Base-by-base conservation (phyloP, 2,797 vertebrate genomes). In the Typhlichthys subterraneus region DNA sequence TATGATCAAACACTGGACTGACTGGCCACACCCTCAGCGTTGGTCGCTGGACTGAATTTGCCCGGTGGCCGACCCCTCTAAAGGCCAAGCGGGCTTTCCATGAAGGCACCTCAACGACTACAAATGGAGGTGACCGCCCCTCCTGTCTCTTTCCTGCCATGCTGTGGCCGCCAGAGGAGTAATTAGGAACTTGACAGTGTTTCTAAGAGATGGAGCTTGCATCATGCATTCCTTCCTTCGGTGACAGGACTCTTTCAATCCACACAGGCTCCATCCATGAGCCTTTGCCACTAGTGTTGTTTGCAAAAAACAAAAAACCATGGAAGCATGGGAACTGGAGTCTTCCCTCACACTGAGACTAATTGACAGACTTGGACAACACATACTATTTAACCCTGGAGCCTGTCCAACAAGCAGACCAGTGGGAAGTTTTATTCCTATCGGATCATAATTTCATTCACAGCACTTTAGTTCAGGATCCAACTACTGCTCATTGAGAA, bases 381-480 rank as follows among this genome's bases (percentile, higher is more conserved):
- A 89, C 83, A 77, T 82, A 88, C 85, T 82, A 70, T 80, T 72
- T 67, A 77, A 81, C 76, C 70, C 70, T 82, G 72, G 80, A 81
- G 79, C 85, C 82, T 91, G 86, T 89, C 80, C 72, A 76, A 78
- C 79, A 82, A 38, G 81, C 85, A 85, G 83, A 89, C 82, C 80
- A 84, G 79, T 57, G 72, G 74, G 83, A 80, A 75, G 78, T 82
- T 85, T 75, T 82, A 83, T 88, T 79, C 63, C 48, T 63, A 80
- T 82, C 79, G 76, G 75, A 65, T 53, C 62, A 84, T 88, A 59
- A 75, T 86, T 89, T 90, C 53, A 85, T 91, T 90, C 87, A 75
- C 89, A 75, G 92, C 92, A 93, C 92, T 93, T 93, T 92, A 93
- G 81, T 89, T 92, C 75, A 83, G 86, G 85, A 90, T 85, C 33